Conservation (phyloP, 2,113 vertebrate genomes). For the Garra rufa region DNA sequence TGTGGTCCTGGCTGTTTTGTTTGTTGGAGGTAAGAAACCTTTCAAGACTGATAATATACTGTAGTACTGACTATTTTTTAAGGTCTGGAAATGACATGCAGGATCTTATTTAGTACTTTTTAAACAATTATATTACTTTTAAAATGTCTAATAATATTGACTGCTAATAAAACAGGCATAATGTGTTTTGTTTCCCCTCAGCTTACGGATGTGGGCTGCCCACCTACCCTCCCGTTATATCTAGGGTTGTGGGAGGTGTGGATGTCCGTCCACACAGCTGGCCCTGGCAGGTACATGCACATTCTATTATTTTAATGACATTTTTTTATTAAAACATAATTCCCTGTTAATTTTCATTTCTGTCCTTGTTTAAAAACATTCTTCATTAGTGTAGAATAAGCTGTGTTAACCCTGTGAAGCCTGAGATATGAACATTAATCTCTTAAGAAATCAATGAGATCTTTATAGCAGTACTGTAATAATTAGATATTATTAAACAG, state of each 20-base stretch:
- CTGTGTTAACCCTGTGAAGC: no score
- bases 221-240: conserved; percentile 65
- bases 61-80: neutral
- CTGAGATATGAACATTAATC: no score
- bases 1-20: conserved; percentile 72
- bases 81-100: neutral
- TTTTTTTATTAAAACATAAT: neutral
- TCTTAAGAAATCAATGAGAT: no score
- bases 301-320: neutral
- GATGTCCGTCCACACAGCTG: conserved; percentile 76
- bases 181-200: conserved; percentile 46
- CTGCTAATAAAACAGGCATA: neutral
- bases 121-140: neutral
- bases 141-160: neutral
- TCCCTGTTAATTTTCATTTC: neutral
- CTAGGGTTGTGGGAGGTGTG: conserved; percentile 76
- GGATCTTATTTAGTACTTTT: neutral
- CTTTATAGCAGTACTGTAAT: neutral
- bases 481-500: no score
- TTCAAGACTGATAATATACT: neutral
- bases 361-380: neutral
- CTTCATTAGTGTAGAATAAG: no score
- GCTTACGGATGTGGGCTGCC: conserved; percentile 76
- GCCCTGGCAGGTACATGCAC: conserved; percentile 79
- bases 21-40: conserved; percentile 72